Base-by-base conservation (phyloP, 2,888 invertebrate genomes). In the Melinaea marsaeus region DNA sequence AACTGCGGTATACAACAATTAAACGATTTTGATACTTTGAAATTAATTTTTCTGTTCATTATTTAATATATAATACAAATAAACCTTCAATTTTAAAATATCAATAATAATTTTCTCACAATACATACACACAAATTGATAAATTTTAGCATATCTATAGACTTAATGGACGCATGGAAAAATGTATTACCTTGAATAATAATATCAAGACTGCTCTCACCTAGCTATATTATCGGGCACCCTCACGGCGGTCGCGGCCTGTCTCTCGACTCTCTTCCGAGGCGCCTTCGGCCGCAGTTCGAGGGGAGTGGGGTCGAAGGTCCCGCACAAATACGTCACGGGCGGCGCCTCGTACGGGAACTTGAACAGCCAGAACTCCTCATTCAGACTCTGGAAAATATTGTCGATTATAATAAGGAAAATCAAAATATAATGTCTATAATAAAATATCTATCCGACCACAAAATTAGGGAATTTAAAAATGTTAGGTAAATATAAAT, bases 271-370 rank as follows among this genome's bases (percentile, higher is more conserved):
- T 0, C 76, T 75, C 2, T 69, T 63, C 0, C 86, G 68, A 55
- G 76, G 77, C 2, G 73, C 77, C 3, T 79, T 71, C 2, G 80
- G 72, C n/a, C 83, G 67, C 72, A 75, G 79, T 67, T 79, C 84
- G 0, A 76, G 77, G 60, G 85, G 84, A 2, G 83, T 78, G 2
- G 85, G 80, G 0, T 78, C 79, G 72, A 91, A 92, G 4, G 90
- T 79, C 1, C 93, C 93, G 78, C 87, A 90, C 58, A 92, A 69
- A 65, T 76, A 88, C 4, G 73, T 71, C 13, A 79, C 73, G 0
- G 74, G 63, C 0, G 92, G 91, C 57, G 78, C 78, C 57, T 83
- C 82, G 0, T 65, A 71, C 0, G 89, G 89, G 48, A 88, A 78
- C 7, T 65, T 2, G 13, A 83, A 74, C 37, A 74, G 69, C 88